Evolutionary conservation across 2,888 invertebrate genomes (phyloP).

Genomic region (Coecobrya sp.): DNA sequence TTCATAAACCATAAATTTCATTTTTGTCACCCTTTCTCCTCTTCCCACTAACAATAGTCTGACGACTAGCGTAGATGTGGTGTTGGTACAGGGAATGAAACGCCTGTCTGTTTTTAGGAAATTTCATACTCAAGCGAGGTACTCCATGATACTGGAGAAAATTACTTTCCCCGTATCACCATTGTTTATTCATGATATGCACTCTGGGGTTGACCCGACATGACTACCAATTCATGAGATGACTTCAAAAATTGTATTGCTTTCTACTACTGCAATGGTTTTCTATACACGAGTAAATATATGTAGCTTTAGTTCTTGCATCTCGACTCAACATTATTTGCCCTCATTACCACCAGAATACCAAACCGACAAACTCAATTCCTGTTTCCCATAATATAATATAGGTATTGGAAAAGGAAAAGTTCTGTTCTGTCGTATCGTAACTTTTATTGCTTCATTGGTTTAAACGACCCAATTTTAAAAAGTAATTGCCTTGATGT

Average conservation of each 20-base stretch:
- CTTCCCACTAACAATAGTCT: not conserved
- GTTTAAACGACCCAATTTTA: no score
- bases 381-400: no score
- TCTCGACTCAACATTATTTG: no score
- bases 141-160: not conserved
- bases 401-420: no score
- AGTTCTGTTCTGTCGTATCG: no score
- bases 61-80: not conserved
- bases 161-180: not conserved
- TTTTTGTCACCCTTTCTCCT: slow-evolving; percentile 83
- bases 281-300: no score
- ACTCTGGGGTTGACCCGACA: not conserved
- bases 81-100: not conserved
- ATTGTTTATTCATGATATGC: slow-evolving; percentile 40
- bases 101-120: not conserved
- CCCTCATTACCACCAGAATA: no score
- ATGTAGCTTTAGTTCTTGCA: no score
- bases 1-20: slow-evolving; percentile 84
- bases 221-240: slow-evolving; percentile 19
- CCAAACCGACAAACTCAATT: no score
- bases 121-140: not conserved
- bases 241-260: not conserved
- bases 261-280: not conserved
- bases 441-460: no score
- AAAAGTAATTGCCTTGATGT: no score